Evolutionary conservation across 2,797 vertebrate species (phyloP), one percentile per base, ranked within the genome.

Genomic region (Scleropages formosus): DNA sequence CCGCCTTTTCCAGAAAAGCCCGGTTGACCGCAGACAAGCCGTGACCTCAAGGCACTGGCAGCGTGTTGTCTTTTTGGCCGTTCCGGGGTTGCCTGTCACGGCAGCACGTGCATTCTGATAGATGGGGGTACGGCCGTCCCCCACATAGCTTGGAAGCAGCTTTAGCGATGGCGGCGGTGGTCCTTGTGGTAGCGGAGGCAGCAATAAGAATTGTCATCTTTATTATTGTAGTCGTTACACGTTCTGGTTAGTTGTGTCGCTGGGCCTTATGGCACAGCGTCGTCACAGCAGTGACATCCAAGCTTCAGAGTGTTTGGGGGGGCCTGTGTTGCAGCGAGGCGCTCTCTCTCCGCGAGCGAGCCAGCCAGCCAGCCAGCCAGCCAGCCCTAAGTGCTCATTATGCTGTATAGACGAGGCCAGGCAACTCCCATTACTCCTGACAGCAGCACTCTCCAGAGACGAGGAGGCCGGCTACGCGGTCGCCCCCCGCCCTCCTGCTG

Each of bases 301-400:
- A 31, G 44, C 65, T 67, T 67, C 31, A 46, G 39, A 39, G 39
- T 47, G 20, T 46, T 10, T 20, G 61, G 44, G 46, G 46, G 46
- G 6, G 12, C 20, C 12, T 9, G 49, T 8, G 8, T 13, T 6
- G 15, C 9, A 0, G 46, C 91, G 91, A 90, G 92, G 91, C 90
- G 93, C 93, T 92, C 46, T 86, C 92, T 87, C 90, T 90, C 92
- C 90, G 91, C 93, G 93, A 91, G 92, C 88, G 90, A 91, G 89
- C 87, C 70, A 85, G 90, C 90, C 88, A n/a, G n/a, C n/a, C n/a
- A n/a, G n/a, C n/a, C n/a, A n/a, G n/a, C 88, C 90, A 91, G 89
- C 87, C 70, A 85, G 90, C 90, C 88, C 93, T 93, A 92, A 94
- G 91, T 93, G 92, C 92, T 94, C 92, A 92, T 94, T 94, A 93